Percentiles rank a stretch among this genome's conserved stretches.
Conservation (phyloP, 2,113 vertebrate species). For the Spilogale gracilis region DNA sequence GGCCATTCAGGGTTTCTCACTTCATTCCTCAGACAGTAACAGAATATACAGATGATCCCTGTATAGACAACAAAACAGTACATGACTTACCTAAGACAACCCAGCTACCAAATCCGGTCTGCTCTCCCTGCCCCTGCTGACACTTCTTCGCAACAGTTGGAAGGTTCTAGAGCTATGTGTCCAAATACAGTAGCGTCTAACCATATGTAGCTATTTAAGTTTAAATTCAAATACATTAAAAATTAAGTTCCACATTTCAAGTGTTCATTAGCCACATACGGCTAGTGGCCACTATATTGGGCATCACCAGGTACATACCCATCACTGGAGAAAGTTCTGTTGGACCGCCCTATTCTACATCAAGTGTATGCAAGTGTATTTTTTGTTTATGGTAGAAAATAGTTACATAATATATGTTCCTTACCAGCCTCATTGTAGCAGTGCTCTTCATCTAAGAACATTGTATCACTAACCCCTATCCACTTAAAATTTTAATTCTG, state of each 20-base stretch:
- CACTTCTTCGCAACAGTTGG: not conserved
- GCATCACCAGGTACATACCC: not conserved
- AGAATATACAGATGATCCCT: not conserved
- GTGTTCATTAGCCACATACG: not conserved
- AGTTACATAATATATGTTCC: not conserved
- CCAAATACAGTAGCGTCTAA: not conserved
- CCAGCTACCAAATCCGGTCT: not conserved
- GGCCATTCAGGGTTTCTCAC: not conserved
- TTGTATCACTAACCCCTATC: not conserved
- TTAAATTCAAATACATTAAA: not conserved
- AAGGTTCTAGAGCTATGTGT: not conserved
- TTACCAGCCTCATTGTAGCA: not conserved
- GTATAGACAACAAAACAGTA: not conserved
- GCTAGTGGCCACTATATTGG: not conserved
- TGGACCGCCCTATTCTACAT: not conserved
- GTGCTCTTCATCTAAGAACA: not conserved
- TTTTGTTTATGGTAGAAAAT: not conserved
- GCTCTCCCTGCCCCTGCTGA: not conserved
- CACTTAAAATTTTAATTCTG: constrained; percentile 4
- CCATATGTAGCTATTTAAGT: not conserved
- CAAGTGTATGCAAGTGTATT: not conserved
- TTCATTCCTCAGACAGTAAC: not conserved
- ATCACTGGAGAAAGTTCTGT: not conserved
- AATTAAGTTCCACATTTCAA: not conserved
- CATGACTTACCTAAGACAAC: not conserved